A percentile compares a stretch with the other conserved stretches of the same genome.
These are phyloP conservation scores for Mizuhopecten yessoensis DNA, from an alignment of 1,140 invertebrate genomes.

Conservation along the genomic window DNA sequence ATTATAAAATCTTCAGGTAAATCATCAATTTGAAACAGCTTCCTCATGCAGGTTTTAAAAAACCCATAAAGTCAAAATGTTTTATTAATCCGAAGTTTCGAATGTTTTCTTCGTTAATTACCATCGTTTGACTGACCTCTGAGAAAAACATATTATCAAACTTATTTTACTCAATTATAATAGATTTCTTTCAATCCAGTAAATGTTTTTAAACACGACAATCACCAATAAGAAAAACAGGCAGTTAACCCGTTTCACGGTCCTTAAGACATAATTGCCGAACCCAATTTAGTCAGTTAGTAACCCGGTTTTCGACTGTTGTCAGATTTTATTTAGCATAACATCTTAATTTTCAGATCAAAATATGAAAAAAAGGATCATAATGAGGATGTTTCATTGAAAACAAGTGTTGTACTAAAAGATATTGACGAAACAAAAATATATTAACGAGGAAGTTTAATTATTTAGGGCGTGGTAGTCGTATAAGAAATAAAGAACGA, in stretches of 20 bases:
- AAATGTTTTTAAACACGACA: background rate
- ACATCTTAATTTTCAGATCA: background rate
- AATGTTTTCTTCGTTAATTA: background rate
- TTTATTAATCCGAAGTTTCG: background rate
- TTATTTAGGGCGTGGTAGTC: background rate
- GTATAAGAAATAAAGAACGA: background rate
- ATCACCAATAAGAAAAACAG: background rate
- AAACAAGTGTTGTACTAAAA: background rate
- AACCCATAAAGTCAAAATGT: background rate
- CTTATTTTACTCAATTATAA: too few relatives aligned
- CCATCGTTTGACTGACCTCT: background rate
- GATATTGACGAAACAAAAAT: too few relatives aligned
- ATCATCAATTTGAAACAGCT: background rate
- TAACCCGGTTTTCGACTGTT: background rate
- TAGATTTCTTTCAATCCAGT: background rate
- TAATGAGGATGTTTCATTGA: background rate
- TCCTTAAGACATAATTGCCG: background rate
- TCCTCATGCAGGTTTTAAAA: background rate
- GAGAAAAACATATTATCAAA: background rate
- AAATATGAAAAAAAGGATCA: background rate
- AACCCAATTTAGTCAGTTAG: background rate
- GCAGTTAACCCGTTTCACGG: background rate
- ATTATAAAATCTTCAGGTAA: too few relatives aligned
- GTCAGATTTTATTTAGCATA: background rate
- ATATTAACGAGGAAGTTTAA: background rate